Conservation (phyloP, 2,113 vertebrate species). For the Percopsis transmontana region DNA sequence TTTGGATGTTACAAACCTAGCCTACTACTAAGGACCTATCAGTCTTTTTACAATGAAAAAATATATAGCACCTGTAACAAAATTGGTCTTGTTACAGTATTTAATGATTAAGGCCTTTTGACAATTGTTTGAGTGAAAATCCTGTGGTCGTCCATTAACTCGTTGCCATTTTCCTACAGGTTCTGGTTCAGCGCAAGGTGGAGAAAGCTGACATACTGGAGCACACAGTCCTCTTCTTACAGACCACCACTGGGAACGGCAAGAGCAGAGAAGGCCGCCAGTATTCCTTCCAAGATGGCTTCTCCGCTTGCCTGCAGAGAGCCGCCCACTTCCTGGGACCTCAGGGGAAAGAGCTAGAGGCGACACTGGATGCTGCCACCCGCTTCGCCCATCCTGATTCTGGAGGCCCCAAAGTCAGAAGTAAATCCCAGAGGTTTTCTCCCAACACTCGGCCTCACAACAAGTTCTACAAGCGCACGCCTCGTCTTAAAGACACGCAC, state of each 20-base stretch:
- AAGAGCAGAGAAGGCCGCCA: conserved; percentile 6
- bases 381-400: not conserved
- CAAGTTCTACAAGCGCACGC: conserved; percentile 19
- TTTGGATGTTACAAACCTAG: too few species aligned
- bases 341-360: conserved; percentile 10
- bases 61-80: too few species aligned
- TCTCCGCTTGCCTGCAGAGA: conserved; percentile 42
- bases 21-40: too few species aligned
- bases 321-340: conserved; percentile 33
- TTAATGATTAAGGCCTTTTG: too few species aligned
- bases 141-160: not conserved
- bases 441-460: conserved; percentile 12
- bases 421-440: not conserved
- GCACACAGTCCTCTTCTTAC: conserved; percentile 73
- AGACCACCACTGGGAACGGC: conserved; percentile 14
- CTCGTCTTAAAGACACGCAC: not conserved
- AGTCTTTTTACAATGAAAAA: too few species aligned
- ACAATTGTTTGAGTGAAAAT: too few species aligned
- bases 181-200: conserved; percentile 73
- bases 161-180: conserved; percentile 54
- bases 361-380: not conserved
- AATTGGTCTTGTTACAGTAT: too few species aligned
- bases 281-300: conserved; percentile 37
- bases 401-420: not conserved
- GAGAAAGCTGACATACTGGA: conserved; percentile 87